Evolutionary conservation across 2,113 vertebrate species (phyloP), one percentile per base, ranked within the genome.

Genomic region (Pteropus alecto): DNA sequence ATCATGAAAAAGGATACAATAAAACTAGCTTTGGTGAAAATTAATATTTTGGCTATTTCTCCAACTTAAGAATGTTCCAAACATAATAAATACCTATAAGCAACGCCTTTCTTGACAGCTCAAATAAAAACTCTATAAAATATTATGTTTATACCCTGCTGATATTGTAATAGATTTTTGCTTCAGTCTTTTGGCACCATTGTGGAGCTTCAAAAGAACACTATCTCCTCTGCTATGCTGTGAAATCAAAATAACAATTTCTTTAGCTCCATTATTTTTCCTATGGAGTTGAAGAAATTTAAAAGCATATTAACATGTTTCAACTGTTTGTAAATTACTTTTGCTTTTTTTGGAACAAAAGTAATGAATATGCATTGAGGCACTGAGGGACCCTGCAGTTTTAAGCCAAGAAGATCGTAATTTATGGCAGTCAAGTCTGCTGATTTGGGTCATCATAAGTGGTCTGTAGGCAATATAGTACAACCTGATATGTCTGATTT

Each of bases 181-280:
- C 54, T 91, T 78, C n/a, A 97, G 70, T 96, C 96, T 97, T 67
- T 65, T 70, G 84, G 41, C 48, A 65, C 93, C 56, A 81, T 28
- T 97, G 77, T 95, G 95, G 48, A 93, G 43, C 78, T 97, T 97
- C 95, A 98, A 97, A 98, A 61, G 94, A 95, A 93, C 93, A 91
- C 81, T 68, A 24, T 97, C 84, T 95, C 90, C 88, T 96, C 73
- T 48, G 77, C 87, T 95, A 86, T 33, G 74, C 92, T 58, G 89
- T 14, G 73, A 98, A 98, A 98, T 98, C 92, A 92, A 98, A 97
- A 98, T 76, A 97, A 97, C 5, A 19, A 35, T 98, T 97, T 96
- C 90, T 96, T 87, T 46, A 96, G 41, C 46, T 94, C 90, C 79
- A 85, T 93, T 51, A 54, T 95, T 96, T 74, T 94, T 98, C 91